Base-by-base conservation (phyloP, 2,113 vertebrate species). In the Cynoglossus semilaevis region DNA sequence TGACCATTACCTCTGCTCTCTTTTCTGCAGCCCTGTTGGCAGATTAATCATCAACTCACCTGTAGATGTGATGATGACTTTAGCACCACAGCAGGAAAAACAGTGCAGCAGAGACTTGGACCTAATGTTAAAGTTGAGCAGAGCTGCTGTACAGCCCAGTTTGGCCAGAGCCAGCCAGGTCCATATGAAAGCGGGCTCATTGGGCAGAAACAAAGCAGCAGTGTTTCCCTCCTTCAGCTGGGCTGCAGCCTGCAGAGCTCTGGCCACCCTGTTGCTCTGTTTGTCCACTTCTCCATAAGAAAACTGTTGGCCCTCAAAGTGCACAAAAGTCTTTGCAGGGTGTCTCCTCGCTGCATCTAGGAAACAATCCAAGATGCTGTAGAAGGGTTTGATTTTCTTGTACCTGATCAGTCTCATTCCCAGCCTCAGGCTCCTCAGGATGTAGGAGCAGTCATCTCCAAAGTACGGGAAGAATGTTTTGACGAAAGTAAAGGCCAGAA, bases 51-150 rank as follows among this genome's bases (percentile, higher is more conserved):
- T 29, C 22, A 4, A 7, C 69, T 71, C 52, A 93, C 92, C 92
- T 81, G 84, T 61, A 17, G 76, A 87, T 6, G 75, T 73, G 44
- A 94, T 66, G 12, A 94, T 79, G 40, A 91, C 89, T 49, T 80
- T 89, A 34, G 91, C 88, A 5, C 82, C 87, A 46, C 90, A 92
- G 82, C 91, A 88, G 42, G 84, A 87, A 75, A 94, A 91, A 18
- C 90, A 92, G 75, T 94, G 91, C 63, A 93, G 63, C 63, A 94
- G 83, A 9, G 90, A 90, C 56, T 81, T 89, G 51, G 88, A 85
- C 4, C 92, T 74, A 44, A 93, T 90, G 75, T 93, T 92, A 16
- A 86, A 90, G 79, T 94, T 93, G 6, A 94, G 78, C 41, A 93
- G 80, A 2, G 91, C 90, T 0, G 86, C 82, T 15, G 81, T 36